Base-by-base conservation (phyloP, 2,888 invertebrate species). In the Monoplex corrugatus region DNA sequence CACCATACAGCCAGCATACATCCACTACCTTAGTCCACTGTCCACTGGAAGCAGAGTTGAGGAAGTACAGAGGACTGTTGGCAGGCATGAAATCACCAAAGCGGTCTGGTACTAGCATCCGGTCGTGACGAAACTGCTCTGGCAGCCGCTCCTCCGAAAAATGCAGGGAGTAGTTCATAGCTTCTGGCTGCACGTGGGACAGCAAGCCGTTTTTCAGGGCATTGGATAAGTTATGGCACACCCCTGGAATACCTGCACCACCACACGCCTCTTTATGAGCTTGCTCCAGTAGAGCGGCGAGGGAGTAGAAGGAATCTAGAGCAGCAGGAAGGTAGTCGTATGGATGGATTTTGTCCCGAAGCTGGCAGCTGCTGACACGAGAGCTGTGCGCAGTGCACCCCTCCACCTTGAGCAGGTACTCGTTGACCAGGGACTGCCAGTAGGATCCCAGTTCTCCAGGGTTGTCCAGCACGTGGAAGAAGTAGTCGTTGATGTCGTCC, bases 241-340 rank as follows among this genome's bases (percentile, higher is more conserved):
- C 10, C 8, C 89, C 89, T 0, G 38, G 35, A 6, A 8, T 23
- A 1, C 8, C n/a, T 3, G 68, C 82, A 2, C 40, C 35, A 13
- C 63, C 82, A 32, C 87, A 89, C 40, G 44, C 10, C 50, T 44
- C 19, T 13, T 72, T 23, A 28, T 57, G 87, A 2, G 84, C 90
- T 19, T 87, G 38, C 40, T 89, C 88, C 82, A 92, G 57, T 40
- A 89, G 89, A n/a, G 88, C 82, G 1, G 90, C 92, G 23, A 91
- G 63, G n/a, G 89, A 88, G 87, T 91, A 92, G n/a, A 91, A 84
- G 23, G 89, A 85, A 32, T 92, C 92, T 19, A 92, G 80, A 8
- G 89, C 89, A 16, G 83, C 87, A 1, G 87, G 75, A 16, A 89
- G 45, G 35, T 89, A 90, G 63, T 63, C 83, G 80, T 32, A 86